phyloP scores from a whole-genome alignment of 1,140 invertebrate species.

The Lasioglossum albipes region DNA sequence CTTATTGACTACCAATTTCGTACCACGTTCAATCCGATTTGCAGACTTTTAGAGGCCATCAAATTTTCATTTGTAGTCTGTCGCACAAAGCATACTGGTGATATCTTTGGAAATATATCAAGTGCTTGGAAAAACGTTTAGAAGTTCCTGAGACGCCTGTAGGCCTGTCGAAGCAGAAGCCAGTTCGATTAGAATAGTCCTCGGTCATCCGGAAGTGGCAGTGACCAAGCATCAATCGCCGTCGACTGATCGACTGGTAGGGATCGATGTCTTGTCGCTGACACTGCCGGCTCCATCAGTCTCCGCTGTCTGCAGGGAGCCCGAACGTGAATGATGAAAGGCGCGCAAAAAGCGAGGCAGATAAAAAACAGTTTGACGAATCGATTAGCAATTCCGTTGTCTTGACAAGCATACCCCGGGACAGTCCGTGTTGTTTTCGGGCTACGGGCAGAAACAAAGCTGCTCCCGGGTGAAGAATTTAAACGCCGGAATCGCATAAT shows the following conservation, averaged over 20 bases:
- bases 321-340: background rate
- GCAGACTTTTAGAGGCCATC: too few relatives aligned
- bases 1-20: too few relatives aligned
- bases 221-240: conserved; percentile 9
- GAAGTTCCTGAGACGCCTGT: background rate
- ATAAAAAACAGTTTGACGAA: background rate
- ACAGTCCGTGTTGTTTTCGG: background rate
- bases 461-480: background rate
- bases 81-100: too few relatives aligned
- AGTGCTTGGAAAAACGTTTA: background rate
- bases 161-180: background rate
- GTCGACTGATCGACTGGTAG: background rate
- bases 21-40: too few relatives aligned
- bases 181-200: conserved; percentile 4
- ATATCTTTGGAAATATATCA: too few relatives aligned
- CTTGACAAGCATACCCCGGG: background rate
- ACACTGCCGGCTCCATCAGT: background rate
- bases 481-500: background rate
- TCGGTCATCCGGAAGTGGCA: conserved; percentile 15
- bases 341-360: background rate
- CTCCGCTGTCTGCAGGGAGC: background rate
- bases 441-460: background rate
- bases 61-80: too few relatives aligned
- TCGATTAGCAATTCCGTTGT: conserved; percentile 3
- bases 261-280: conserved; percentile 20